Evolutionary conservation across 2,797 vertebrate genomes (phyloP).

Genomic region (Hydrolagus colliei): DNA sequence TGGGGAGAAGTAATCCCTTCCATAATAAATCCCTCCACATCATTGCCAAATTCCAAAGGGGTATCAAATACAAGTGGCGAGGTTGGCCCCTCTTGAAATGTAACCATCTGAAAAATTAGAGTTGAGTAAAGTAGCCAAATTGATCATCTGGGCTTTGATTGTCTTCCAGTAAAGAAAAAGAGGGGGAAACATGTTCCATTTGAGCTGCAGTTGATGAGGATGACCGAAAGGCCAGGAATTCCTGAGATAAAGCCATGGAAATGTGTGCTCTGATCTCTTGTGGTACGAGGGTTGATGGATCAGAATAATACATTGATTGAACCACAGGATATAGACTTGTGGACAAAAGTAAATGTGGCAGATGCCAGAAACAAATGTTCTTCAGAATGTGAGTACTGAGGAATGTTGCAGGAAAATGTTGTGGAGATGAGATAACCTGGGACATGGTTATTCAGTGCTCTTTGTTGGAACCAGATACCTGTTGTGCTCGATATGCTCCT

Average conservation of each 20-base stretch:
- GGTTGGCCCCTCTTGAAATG: too few relatives aligned
- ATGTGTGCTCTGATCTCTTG: not conserved
- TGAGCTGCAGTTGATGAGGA: not conserved
- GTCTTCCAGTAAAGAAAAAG: too few relatives aligned
- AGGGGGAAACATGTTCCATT: too few relatives aligned
- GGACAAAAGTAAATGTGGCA: not conserved
- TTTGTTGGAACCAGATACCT: not conserved
- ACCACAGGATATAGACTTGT: not conserved
- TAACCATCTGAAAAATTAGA: too few relatives aligned
- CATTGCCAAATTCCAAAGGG: too few relatives aligned
- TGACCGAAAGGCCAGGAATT: not conserved
- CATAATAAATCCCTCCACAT: too few relatives aligned
- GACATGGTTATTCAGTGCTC: not conserved
- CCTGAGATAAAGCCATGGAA: too few relatives aligned
- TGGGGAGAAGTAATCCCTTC: too few relatives aligned
- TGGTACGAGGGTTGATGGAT: not conserved
- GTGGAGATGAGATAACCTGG: not conserved
- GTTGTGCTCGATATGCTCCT: not conserved
- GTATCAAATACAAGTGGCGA: too few relatives aligned
- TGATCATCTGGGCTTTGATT: too few relatives aligned
- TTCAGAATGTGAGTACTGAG: not conserved
- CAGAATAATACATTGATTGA: not conserved
- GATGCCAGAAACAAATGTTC: not conserved
- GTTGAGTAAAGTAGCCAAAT: too few relatives aligned
- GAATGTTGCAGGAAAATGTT: slow-evolving; percentile 12